A percentile compares a stretch with the other conserved stretches of the same genome.
Evolutionary conservation across 1,140 invertebrate genomes (phyloP).

Genomic region (Patella vulgata): DNA sequence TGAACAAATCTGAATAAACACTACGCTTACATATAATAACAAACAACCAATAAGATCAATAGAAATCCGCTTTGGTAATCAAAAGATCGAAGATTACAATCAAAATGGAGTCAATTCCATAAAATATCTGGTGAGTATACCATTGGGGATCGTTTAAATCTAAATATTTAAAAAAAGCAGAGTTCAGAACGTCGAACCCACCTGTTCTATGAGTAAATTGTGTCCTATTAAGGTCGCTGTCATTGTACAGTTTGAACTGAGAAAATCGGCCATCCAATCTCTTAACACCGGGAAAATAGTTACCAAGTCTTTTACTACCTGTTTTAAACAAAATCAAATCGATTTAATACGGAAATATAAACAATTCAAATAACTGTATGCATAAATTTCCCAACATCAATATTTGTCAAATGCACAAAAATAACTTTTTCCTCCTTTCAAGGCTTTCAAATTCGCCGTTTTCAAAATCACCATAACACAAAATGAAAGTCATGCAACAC

Average conservation of each 20-base stretch:
- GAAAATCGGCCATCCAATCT: conserved; percentile 66
- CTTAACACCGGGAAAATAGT: conserved; percentile 63
- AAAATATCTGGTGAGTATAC: too few species aligned
- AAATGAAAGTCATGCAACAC: too few species aligned
- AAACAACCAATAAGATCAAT: background rate
- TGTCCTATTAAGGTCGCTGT: conserved; percentile 61
- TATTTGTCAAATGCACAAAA: background rate
- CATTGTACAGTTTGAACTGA: conserved; percentile 64
- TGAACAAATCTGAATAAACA: too few species aligned
- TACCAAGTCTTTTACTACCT: conserved; percentile 61
- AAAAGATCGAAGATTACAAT: too few species aligned
- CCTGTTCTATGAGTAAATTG: conserved; percentile 64
- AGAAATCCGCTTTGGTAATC: too few species aligned
- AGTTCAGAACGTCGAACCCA: too few species aligned
- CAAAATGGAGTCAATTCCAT: too few species aligned
- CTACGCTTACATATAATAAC: background rate
- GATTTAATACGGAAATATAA: too few species aligned
- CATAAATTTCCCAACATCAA: too few species aligned
- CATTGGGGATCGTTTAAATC: too few species aligned
- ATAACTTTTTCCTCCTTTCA: conserved; percentile 5
- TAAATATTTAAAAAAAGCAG: too few species aligned
- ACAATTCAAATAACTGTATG: too few species aligned
- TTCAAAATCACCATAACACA: background rate
- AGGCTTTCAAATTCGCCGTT: background rate
- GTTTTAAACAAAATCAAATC: conserved; percentile 5